Base-by-base conservation (phyloP, 2,888 invertebrate species). In the Automeris io region DNA sequence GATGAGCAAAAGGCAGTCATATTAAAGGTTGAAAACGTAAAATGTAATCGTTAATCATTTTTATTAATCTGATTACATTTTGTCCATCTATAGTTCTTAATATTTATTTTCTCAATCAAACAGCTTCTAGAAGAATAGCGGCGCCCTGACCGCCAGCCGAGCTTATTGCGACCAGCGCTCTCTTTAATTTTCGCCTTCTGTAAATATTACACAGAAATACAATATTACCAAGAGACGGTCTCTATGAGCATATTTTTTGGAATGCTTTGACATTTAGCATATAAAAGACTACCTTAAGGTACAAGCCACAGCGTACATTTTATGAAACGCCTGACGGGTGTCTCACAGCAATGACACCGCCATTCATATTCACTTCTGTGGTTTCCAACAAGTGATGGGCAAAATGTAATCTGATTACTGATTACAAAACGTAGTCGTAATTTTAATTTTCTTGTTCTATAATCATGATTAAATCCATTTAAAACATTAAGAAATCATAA, bases 61-160 rank as follows among this genome's bases (percentile, higher is more conserved):
- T n/a, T n/a, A n/a, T n/a, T n/a, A n/a, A n/a, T n/a, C n/a, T n/a
- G n/a, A n/a, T n/a, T n/a, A n/a, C n/a, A n/a, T n/a, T n/a, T n/a
- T n/a, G n/a, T n/a, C n/a, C n/a, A n/a, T n/a, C n/a, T n/a, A n/a
- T n/a, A n/a, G n/a, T n/a, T n/a, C n/a, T n/a, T n/a, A n/a, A n/a
- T n/a, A n/a, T 29, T 29, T 31, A 24, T 8, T 18, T 5, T 18
- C 13, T 31, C 18, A 2, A n/a, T 87, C 77, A 90, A 46, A 90
- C 68, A 39, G 89, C 79, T 80, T 98, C 96, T 32, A 97, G 62
- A 54, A 98, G 83, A 8, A 97, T 59, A 13, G 97, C 96, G 56
- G 97, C 97, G 38, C 97, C 97, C 83, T 97, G 97, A 19, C 97
- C 97, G 31, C 97, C 97, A 25, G 97, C 97, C 72, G 98, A 97